These are phyloP conservation scores for Oscheius sp. DNA, from an alignment of 2,888 invertebrate species.

Conservation along the genomic window DNA sequence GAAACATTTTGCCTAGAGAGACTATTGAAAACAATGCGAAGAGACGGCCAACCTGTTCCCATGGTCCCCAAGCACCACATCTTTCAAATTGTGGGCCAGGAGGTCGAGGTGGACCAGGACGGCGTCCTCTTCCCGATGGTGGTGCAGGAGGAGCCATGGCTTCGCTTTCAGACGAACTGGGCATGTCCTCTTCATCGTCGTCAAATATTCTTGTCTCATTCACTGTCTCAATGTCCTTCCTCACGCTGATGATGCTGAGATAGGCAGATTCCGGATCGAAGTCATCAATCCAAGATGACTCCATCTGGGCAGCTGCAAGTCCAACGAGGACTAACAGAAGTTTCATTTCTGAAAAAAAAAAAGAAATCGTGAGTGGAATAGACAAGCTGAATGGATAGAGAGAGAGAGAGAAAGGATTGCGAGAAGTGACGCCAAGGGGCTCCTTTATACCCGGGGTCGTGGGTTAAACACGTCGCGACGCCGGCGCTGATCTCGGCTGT, in stretches of 20 bases:
- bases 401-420: neutral
- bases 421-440: neutral
- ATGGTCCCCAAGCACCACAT: conserved; percentile 30
- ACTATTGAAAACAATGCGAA: neutral
- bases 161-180: neutral
- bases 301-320: conserved; percentile 14
- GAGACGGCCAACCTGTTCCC: conserved; percentile 29
- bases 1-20: conserved; percentile 36
- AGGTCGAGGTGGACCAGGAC: conserved; percentile 5
- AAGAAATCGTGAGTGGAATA: neutral
- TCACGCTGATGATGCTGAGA: conserved; percentile 24
- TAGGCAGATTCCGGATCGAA: conserved; percentile 22
- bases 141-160: neutral
- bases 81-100: conserved; percentile 5
- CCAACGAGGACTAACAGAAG: conserved; percentile 29
- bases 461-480: conserved; percentile 32
- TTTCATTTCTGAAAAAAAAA: conserved; percentile 14
- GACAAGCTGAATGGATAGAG: neutral
- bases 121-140: neutral
- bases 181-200: neutral
- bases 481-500: conserved; percentile 28
- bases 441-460: conserved; percentile 27
- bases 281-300: conserved; percentile 15
- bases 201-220: conserved; percentile 11
- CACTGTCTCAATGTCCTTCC: neutral